Conservation (phyloP, 2,113 vertebrate species). For the Eudorcas thomsonii region DNA sequence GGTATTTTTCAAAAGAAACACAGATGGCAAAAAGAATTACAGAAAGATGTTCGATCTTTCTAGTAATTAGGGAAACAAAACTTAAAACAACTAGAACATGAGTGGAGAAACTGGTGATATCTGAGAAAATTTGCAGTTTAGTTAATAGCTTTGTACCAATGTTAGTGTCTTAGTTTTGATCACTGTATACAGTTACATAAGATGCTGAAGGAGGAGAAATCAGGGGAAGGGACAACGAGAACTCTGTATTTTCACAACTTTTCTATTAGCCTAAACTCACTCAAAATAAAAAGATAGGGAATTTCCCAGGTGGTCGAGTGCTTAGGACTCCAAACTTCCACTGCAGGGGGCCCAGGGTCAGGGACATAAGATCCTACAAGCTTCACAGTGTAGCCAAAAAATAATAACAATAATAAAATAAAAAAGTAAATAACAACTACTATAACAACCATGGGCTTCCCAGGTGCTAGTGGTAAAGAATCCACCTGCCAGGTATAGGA, state of each 20-base stretch:
- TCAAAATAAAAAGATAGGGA: not conserved
- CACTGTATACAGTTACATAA: rapidly evolving
- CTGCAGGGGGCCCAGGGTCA: not conserved
- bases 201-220: not conserved
- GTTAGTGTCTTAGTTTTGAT: not conserved
- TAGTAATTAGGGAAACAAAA: conserved; percentile 2
- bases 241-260: not conserved
- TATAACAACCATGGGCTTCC: not conserved
- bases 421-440: not conserved
- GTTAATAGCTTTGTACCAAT: no score
- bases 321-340: not conserved
- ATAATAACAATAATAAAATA: not conserved
- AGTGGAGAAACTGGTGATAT: not conserved
- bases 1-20: conserved; percentile 33
- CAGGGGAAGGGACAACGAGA: not conserved
- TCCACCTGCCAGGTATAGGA: not conserved
- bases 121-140: not conserved
- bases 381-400: not conserved
- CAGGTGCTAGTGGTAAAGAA: not conserved
- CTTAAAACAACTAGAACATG: not conserved
- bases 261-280: not conserved
- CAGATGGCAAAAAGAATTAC: conserved; percentile 24
- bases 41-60: conserved; percentile 6
- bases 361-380: not conserved
- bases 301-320: not conserved